Conservation (phyloP, 2,888 invertebrate species). For the Acronicta alni region DNA sequence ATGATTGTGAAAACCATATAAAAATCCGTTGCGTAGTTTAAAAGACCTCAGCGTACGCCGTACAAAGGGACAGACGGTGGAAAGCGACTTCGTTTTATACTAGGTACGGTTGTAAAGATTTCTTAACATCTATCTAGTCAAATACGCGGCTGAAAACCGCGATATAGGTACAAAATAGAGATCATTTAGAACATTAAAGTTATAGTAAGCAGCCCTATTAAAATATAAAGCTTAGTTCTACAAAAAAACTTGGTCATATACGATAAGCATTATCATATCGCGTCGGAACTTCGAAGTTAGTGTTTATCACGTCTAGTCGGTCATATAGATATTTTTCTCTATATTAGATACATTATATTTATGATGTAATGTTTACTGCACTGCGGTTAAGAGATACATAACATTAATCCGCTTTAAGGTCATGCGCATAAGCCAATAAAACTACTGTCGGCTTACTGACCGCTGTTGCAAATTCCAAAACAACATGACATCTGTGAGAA, state of each 20-base stretch:
- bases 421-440: slow-evolving; percentile 46
- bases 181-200: no score
- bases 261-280: slow-evolving; percentile 79
- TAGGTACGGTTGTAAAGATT: no score
- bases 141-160: no score
- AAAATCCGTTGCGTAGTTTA: no score
- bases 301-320: slow-evolving; percentile 54
- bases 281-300: slow-evolving; percentile 61
- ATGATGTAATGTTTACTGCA: slow-evolving; percentile 14
- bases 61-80: no score
- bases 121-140: no score
- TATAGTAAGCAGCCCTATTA: slow-evolving; percentile 47
- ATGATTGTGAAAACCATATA: no score
- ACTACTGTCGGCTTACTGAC: slow-evolving; percentile 41
- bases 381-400: slow-evolving; percentile 41
- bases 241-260: slow-evolving; percentile 69
- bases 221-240: slow-evolving; percentile 60
- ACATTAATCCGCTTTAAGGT: slow-evolving; percentile 49
- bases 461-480: slow-evolving; percentile 36
- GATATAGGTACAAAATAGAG: no score
- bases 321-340: slow-evolving; percentile 21
- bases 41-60: no score
- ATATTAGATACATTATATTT: slow-evolving; percentile 15
- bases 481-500: slow-evolving; percentile 19
- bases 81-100: no score